Percentiles rank a stretch among this genome's conserved stretches.
phyloP scores from a whole-genome alignment of 2,888 invertebrate genomes.

The Cacoxenus indagator region DNA sequence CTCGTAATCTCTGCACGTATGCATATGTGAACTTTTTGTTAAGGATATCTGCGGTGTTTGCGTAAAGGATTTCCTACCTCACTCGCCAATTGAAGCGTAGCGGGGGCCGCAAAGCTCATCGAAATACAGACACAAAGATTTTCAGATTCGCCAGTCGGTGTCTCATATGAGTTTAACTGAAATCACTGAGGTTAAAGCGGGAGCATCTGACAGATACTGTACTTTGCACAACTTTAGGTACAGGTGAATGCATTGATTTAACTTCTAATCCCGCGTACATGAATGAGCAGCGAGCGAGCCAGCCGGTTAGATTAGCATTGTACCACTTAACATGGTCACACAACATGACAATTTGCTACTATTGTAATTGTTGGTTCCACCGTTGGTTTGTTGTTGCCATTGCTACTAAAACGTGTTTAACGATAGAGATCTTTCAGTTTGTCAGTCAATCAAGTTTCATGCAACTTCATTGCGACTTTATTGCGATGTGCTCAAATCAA shows the following conservation, averaged over 20 bases:
- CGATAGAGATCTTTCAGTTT: slow-evolving; percentile 48
- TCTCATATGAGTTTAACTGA: too few relatives aligned
- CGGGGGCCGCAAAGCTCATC: slow-evolving; percentile 12
- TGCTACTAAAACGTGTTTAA: slow-evolving; percentile 37
- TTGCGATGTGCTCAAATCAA: background rate
- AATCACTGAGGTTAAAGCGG: too few relatives aligned
- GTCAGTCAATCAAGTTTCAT: slow-evolving; percentile 31
- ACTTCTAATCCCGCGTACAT: slow-evolving; percentile 43
- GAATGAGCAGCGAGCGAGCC: slow-evolving; percentile 50
- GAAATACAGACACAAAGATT: background rate
- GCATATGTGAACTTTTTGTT: slow-evolving; percentile 21
- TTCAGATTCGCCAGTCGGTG: too few relatives aligned
- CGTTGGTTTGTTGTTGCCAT: background rate
- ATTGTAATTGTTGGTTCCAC: background rate
- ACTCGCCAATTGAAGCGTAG: background rate
- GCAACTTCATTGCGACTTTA: slow-evolving; percentile 23
- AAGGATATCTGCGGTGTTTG: slow-evolving; percentile 56
- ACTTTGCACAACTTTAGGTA: too few relatives aligned
- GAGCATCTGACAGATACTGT: too few relatives aligned
- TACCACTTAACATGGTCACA: slow-evolving; percentile 24
- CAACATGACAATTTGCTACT: slow-evolving; percentile 57
- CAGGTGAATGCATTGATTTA: background rate
- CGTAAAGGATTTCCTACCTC: slow-evolving; percentile 48
- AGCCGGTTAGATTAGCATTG: slow-evolving; percentile 46
- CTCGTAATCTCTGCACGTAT: slow-evolving; percentile 19